A percentile compares a stretch with the other conserved stretches of the same genome.
phyloP scores from a whole-genome alignment of 2,113 vertebrate genomes.

The Oreochromis spilurus region DNA sequence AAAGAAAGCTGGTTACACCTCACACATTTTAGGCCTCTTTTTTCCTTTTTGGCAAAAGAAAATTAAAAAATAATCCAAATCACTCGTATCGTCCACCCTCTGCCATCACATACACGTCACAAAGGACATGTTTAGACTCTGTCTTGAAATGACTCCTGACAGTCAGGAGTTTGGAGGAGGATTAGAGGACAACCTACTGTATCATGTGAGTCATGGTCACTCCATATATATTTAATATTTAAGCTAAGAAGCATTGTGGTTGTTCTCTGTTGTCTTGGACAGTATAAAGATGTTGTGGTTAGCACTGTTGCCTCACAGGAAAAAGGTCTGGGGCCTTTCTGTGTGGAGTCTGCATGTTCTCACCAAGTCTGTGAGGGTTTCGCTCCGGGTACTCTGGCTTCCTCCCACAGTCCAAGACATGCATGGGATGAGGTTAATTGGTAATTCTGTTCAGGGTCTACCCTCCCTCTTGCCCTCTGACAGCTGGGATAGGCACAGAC shows the following conservation, averaged over 20 bases:
- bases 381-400: neutral
- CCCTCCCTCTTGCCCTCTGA: neutral
- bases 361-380: neutral
- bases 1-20: neutral
- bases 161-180: neutral
- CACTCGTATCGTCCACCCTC: neutral
- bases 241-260: neutral
- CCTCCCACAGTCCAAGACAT: neutral
- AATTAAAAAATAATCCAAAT: neutral
- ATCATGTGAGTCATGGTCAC: neutral
- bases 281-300: neutral
- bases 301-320: neutral
- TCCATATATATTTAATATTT: neutral
- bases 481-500: neutral
- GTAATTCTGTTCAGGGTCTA: neutral
- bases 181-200: neutral
- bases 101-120: neutral
- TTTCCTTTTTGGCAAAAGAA: neutral
- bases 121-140: neutral
- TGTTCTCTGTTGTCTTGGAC: neutral
- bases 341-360: neutral
- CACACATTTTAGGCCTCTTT: neutral
- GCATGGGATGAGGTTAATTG: neutral
- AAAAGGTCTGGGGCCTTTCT: neutral
- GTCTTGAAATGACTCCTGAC: neutral